A percentile compares a stretch with the other conserved stretches of the same genome.
These are phyloP conservation scores for Tetramorium bicarinatum DNA, from an alignment of 2,888 invertebrate genomes.

Conservation along the genomic window DNA sequence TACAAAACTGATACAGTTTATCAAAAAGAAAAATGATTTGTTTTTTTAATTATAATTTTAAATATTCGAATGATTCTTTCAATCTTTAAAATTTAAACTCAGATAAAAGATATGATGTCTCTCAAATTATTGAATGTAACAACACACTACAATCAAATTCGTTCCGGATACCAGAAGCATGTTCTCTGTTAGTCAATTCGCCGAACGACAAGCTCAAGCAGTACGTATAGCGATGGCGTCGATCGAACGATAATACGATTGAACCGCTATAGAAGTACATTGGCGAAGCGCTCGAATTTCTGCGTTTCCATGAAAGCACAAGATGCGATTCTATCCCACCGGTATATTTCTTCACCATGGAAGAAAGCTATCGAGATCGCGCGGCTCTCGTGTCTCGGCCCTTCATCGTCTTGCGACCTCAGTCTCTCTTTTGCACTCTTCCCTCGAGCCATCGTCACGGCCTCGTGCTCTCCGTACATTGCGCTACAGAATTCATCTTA, in stretches of 20 bases:
- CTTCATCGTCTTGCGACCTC: conserved; percentile 22
- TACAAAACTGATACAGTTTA: not conserved
- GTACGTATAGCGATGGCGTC: conserved; percentile 32
- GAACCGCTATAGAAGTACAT: conserved; percentile 53
- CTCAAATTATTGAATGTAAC: conserved; percentile 20
- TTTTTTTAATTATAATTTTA: not conserved
- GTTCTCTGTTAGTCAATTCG: conserved; percentile 58
- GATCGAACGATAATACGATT: conserved; percentile 64
- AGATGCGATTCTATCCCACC: conserved; percentile 47
- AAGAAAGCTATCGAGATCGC: conserved; percentile 66
- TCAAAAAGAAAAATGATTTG: not conserved
- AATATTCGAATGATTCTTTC: not conserved
- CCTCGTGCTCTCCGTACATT: conserved; percentile 48
- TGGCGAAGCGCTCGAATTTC: conserved; percentile 58
- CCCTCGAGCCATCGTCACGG: conserved; percentile 23
- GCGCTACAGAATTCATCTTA: conserved; percentile 75
- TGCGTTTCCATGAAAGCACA: conserved; percentile 49
- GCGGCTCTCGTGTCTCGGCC: not conserved
- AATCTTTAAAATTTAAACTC: not conserved
- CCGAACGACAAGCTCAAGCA: conserved; percentile 22
- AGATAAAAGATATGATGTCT: not conserved
- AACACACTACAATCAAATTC: conserved; percentile 10
- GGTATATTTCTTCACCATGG: conserved; percentile 53
- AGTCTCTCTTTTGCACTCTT: conserved; percentile 29
- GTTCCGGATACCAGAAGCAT: conserved; percentile 44